A percentile compares a stretch with the other conserved stretches of the same genome.
These are phyloP conservation scores for Synanthedon tipuliformis DNA, from an alignment of 2,888 invertebrate genomes.

Conservation along the genomic window DNA sequence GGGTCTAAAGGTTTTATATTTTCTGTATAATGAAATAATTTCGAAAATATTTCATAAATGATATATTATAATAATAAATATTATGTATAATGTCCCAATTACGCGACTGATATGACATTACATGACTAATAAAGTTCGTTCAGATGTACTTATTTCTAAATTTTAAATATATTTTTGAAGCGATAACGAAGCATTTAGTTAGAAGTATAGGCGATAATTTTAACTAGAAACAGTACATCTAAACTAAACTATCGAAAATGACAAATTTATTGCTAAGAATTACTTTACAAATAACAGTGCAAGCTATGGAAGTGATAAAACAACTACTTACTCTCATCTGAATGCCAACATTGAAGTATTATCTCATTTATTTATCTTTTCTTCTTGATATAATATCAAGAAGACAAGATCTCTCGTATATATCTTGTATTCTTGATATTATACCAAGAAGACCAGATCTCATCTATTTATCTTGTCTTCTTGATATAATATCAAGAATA, in stretches of 20 bases:
- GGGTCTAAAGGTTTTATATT: no score
- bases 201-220: no score
- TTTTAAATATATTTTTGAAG: slow-evolving; percentile 1
- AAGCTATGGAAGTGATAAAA: slow-evolving; percentile 58
- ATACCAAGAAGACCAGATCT: no score
- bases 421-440: no score
- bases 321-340: slow-evolving; percentile 12
- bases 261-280: slow-evolving; percentile 37
- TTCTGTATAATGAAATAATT: no score
- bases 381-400: no score
- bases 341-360: background rate
- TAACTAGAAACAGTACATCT: slow-evolving; percentile 20
- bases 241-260: slow-evolving; percentile 15
- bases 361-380: no score
- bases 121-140: slow-evolving; percentile 5
- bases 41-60: background rate
- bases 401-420: no score
- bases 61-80: slow-evolving; percentile 4
- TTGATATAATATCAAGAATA: no score
- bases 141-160: slow-evolving; percentile 17
- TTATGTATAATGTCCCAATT: slow-evolving; percentile 12
- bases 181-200: slow-evolving; percentile 3
- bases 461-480: no score
- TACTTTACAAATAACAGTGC: slow-evolving; percentile 46
- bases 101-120: slow-evolving; percentile 31